Evolutionary conservation across 2,888 invertebrate species (phyloP), one percentile per base, ranked within the genome.

Genomic region (Microplitis manilae): DNA sequence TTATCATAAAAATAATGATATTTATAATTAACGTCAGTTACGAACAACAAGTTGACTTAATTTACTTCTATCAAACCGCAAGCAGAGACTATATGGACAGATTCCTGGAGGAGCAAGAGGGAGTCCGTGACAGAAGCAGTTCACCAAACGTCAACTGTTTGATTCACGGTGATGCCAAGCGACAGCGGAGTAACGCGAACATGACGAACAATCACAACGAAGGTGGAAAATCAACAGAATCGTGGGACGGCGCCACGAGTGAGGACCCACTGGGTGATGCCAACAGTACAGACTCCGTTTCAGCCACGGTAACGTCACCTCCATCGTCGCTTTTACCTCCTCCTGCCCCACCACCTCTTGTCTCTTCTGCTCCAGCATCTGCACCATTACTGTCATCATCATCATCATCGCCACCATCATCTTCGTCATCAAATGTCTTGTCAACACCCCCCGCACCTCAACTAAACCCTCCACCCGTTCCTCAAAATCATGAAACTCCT

Each of bases 1-100:
- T 91, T 90, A 80, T 67, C 9, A 9, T 20, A 64, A n/a, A 68
- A 60, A 50, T 6, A 20, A 38, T 4, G 61, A 41, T 61, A 64
- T 67, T 20, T 39, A 38, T 50, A 40, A 6, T 60, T 8, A 68
- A 38, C 15, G 39, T 50, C 7, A 78, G 13, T 13, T 50, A 9
- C 4, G 13, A 77, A 61, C 68, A 67, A 60, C 64, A 13, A 82
- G 79, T 79, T 81, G 69, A 82, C 74, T 77, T 75, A 82, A 68
- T 78, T 71, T 50, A 72, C 67, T 70, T 75, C 61, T 38, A 81
- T 83, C 81, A 73, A 81, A 85, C 82, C 79, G 84, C 83, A 87
- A 86, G 85, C 90, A 92, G 93, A 77, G 97, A 97, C 90, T 97
- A 96, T 88, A 97, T 97, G 97, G 97, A 97, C 87, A 93, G 96